These are phyloP conservation scores for Phoxinus phoxinus DNA, from an alignment of 2,113 vertebrate genomes.

Conservation along the genomic window DNA sequence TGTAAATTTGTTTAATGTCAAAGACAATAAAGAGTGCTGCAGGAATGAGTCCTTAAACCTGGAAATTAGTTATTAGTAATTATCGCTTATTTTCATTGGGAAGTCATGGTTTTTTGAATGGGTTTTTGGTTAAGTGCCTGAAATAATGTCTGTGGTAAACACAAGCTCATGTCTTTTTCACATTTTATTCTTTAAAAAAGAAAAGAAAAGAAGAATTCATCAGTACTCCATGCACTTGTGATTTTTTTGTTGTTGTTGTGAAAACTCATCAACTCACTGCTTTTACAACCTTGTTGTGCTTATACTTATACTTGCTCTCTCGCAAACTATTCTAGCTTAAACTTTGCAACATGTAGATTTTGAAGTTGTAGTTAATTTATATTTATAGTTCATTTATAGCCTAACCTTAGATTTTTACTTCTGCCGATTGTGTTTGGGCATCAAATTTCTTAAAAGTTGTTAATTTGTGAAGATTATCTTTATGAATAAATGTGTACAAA, in stretches of 20 bases:
- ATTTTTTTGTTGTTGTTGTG: too few species aligned
- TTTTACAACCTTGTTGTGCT: neutral
- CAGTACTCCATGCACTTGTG: too few species aligned
- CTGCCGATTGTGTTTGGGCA: too few species aligned
- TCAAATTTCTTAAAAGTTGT: too few species aligned
- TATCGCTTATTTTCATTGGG: neutral
- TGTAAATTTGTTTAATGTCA: neutral
- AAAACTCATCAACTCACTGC: neutral
- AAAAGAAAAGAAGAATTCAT: too few species aligned
- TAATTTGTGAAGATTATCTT: too few species aligned
- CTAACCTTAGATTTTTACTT: neutral
- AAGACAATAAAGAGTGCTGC: neutral
- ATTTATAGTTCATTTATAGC: neutral
- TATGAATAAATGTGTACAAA: too few species aligned
- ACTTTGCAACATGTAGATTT: neutral
- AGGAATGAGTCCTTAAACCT: neutral
- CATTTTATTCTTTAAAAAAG: too few species aligned
- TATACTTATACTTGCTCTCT: neutral
- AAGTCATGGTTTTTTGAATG: neutral
- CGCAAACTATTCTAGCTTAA: neutral
- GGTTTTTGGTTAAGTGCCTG: neutral
- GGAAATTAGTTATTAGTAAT: neutral
- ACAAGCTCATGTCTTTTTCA: too few species aligned
- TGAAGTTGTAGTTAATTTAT: too few species aligned
- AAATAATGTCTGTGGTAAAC: neutral